Percentiles rank a stretch among this genome's conserved stretches.
Evolutionary conservation across 2,888 invertebrate genomes (phyloP).

Genomic region (Creontiades dilutus): DNA sequence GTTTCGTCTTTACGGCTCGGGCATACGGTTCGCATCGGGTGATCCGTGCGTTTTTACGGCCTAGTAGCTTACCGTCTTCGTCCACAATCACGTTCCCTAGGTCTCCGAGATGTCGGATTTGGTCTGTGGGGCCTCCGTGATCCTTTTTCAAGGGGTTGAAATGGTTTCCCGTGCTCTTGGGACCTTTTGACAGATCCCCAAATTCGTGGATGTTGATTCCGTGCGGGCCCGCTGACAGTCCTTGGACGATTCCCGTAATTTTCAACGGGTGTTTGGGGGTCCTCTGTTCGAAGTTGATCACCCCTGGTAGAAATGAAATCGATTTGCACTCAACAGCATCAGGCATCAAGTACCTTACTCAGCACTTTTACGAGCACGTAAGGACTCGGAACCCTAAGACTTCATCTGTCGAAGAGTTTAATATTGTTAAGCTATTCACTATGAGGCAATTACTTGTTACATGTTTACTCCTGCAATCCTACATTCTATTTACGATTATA

Average conservation of each 20-base stretch:
- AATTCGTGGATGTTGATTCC: conserved; percentile 98
- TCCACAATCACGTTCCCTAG: conserved; percentile 55
- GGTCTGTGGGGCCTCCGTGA: conserved; percentile 54
- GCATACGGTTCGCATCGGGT: not conserved
- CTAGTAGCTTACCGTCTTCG: not conserved
- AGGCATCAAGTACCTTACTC: not conserved
- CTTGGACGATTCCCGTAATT: conserved; percentile 90
- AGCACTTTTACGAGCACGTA: too few species aligned
- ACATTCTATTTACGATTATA: too few species aligned
- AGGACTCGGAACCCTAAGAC: too few species aligned
- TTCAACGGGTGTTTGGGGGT: conserved; percentile 83
- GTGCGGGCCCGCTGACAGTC: conserved; percentile 88
- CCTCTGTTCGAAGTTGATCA: conserved; percentile 78
- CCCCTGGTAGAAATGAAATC: not conserved
- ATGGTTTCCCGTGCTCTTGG: conserved; percentile 49
- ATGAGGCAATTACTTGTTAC: too few species aligned
- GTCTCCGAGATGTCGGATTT: conserved; percentile 62
- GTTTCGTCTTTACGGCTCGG: not conserved
- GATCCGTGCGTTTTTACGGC: not conserved
- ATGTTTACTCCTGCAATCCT: too few species aligned
- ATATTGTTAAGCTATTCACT: too few species aligned
- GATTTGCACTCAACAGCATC: not conserved
- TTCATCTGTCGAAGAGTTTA: too few species aligned
- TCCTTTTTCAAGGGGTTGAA: conserved; percentile 63
- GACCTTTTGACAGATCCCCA: conserved; percentile 93